Evolutionary conservation across 2,113 vertebrate species (phyloP), one percentile per base, ranked within the genome.

Genomic region (Donacobius atricapilla): DNA sequence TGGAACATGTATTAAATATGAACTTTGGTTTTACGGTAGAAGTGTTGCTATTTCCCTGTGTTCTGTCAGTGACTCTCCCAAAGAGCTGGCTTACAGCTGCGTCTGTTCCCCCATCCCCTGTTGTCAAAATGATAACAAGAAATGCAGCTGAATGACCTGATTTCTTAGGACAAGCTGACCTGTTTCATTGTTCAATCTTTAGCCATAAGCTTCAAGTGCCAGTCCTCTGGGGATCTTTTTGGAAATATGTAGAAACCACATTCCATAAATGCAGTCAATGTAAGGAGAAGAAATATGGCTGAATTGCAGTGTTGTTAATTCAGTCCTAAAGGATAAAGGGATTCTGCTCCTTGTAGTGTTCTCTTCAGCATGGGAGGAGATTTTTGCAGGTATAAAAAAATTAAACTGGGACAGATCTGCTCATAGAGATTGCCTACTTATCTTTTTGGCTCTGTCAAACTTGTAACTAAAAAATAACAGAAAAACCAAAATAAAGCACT

Each of bases 141-240:
- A 92, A 92, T 87, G 58, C 77, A 87, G 42, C 58, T 89, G 90
- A 97, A 90, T 96, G 97, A 96, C 96, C 96, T 97, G 97, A 97
- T 97, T 97, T 96, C 88, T 93, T 96, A 95, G 91, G 93, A 97
- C 95, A 94, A 93, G 90, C 61, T 97, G 97, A 97, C 97, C 97
- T 96, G 96, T 80, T 96, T 97, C 83, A 89, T 94, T 97, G 94
- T 97, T 97, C 93, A 95, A 0, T 92, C 83, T 94, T 90, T 66
- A 84, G 72, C 93, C 91, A 85, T 93, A 89, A 96, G 85, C 97
- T 96, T 94, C 80, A 78, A 94, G 90, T 90, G 93, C 72, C 77
- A 84, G 86, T 95, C 73, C 88, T 89, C 94, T 92, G 72, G 92
- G 94, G 77, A 87, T 92, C 50, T 93, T 66, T 91, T 60, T 48